A percentile compares a stretch with the other conserved stretches of the same genome.
These are phyloP conservation scores for Heliconius himera DNA, from an alignment of 1,140 invertebrate species.

Conservation along the genomic window DNA sequence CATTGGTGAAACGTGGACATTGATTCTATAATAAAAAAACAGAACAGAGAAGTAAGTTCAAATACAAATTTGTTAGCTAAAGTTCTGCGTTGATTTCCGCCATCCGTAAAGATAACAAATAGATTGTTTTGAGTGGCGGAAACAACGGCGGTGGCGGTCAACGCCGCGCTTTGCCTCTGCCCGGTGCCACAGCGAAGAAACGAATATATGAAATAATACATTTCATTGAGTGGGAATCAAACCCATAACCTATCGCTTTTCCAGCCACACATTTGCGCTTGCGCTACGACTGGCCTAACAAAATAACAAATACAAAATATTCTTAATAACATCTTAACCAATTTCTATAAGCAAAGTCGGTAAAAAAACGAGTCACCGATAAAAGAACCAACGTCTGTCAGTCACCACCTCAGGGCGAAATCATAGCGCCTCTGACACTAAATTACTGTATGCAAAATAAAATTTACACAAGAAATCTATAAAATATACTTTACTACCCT, in stretches of 20 bases:
- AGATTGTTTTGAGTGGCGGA: not conserved
- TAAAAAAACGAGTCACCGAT: conserved; percentile 2
- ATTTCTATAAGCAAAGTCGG: not conserved
- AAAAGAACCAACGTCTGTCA: conserved; percentile 8
- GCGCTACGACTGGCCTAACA: not conserved
- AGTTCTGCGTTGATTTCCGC: not conserved
- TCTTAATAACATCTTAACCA: not conserved
- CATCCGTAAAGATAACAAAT: not conserved
- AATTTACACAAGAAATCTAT: not conserved
- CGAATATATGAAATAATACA: not conserved
- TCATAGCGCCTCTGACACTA: conserved; percentile 10
- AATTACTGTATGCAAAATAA: conserved; percentile 9
- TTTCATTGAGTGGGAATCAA: not conserved
- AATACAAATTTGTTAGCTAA: no score
- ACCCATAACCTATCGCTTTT: not conserved
- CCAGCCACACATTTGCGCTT: not conserved
- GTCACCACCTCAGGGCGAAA: conserved; percentile 17
- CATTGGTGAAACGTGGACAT: no score
- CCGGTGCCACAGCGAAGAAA: not conserved
- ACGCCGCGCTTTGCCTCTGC: not conserved
- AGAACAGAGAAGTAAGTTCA: no score
- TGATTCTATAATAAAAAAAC: no score
- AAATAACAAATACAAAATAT: not conserved
- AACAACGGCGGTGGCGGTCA: not conserved
- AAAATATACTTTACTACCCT: not conserved